Evolutionary conservation across 2,797 vertebrate genomes (phyloP), one percentile per base, ranked within the genome.

Genomic region (Threskiornis aethiopicus): DNA sequence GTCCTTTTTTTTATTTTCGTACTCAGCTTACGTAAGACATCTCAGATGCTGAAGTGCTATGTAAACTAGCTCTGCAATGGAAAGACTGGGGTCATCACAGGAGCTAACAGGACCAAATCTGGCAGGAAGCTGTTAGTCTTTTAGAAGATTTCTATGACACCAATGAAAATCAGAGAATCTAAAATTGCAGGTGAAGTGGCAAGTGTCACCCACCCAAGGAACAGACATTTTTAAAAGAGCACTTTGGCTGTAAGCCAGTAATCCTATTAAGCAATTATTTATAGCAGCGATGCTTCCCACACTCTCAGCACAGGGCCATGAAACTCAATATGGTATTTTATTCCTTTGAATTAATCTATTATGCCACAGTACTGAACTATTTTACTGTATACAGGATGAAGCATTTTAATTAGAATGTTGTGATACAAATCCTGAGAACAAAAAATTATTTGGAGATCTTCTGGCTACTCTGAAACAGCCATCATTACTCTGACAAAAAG

Each of bases 391-490:
- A 78, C 3, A 5, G 57, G 72, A 93, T 44, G 21, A 93, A 90
- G 46, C 28, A 80, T 31, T 91, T 93, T 92, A 93, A 93, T 89
- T 94, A 89, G 49, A 89, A 16, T 42, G 54, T 88, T 10, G 2
- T 18, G 39, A 77, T 65, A 89, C 5, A 86, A 86, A 93, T 59
- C 82, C 64, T 86, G 95, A 95, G 78, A 66, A 84, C 42, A 69
- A 71, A 89, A 83, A 90, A 83, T 69, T 93, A 82, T 77, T 96
- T 92, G 64, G 76, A 77, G 41, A 96, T 69, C 73, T 73, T 96
- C 65, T 87, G 41, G 61, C 64, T 92, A 84, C 20, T 95, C 61
- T 41, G 47, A 84, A 14, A 9, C 10, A 77, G 76, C 39, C 61
- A 87, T 91, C 65, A 83, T 59, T 75, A 80, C 51, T 54, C 69